Percentiles rank a stretch among this genome's conserved stretches.
These are phyloP conservation scores for Hylomyscus alleni DNA, from an alignment of 2,797 vertebrate species.

Conservation along the genomic window DNA sequence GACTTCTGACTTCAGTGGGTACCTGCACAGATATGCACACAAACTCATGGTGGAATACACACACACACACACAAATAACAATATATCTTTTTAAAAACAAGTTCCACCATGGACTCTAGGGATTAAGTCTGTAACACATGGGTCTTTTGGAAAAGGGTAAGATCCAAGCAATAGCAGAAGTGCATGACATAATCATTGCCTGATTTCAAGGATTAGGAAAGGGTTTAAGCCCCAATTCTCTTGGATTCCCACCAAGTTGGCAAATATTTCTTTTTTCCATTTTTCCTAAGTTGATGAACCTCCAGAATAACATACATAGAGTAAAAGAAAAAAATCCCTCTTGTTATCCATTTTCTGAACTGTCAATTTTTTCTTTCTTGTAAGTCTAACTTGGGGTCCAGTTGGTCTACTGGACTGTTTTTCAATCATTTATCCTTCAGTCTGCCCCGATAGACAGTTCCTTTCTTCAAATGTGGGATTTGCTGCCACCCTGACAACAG, in stretches of 20 bases:
- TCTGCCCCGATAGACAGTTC: background rate
- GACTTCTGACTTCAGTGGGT: background rate
- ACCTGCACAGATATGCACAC: background rate
- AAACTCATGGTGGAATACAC: background rate
- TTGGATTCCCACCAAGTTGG: background rate
- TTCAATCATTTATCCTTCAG: no score
- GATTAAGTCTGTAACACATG: background rate
- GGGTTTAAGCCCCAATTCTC: background rate
- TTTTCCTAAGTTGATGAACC: background rate
- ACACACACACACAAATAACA: background rate
- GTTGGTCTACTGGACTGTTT: background rate
- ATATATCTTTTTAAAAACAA: background rate
- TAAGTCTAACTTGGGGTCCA: background rate
- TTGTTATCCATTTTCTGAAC: background rate
- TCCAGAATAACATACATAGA: background rate
- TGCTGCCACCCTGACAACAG: background rate
- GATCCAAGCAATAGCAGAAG: background rate
- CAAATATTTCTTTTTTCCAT: background rate
- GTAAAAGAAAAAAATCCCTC: background rate
- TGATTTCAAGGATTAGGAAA: background rate
- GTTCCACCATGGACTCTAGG: background rate
- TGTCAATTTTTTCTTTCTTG: background rate
- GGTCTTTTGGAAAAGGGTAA: background rate
- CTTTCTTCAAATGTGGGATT: background rate
- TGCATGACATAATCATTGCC: slow-evolving; percentile 33